Percentiles rank a stretch among this genome's conserved stretches.
Conservation (phyloP, 1,140 invertebrate genomes). For the Sinonovacula constricta region DNA sequence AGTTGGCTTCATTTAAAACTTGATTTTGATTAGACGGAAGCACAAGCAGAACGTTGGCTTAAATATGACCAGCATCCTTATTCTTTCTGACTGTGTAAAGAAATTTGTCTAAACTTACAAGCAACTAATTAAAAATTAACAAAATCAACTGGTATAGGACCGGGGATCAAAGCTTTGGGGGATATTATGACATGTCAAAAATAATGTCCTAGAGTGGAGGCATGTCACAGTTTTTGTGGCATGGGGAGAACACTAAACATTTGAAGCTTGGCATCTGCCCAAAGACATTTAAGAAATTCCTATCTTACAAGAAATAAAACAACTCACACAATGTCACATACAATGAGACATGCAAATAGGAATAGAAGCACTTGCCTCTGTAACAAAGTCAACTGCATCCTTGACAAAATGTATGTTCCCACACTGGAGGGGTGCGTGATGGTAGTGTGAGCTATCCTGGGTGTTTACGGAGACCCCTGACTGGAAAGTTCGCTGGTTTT, state of each 20-base stretch:
- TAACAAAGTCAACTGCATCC: background rate
- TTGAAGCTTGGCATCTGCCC: background rate
- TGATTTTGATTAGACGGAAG: no score
- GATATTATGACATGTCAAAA: no score
- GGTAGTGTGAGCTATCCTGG: slow-evolving; percentile 32
- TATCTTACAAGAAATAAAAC: background rate
- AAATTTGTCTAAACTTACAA: no score
- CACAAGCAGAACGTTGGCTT: no score
- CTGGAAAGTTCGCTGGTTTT: slow-evolving; percentile 31
- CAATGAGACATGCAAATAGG: background rate
- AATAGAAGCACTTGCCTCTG: slow-evolving; percentile 32
- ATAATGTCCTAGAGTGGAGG: no score
- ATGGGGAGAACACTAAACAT: background rate
- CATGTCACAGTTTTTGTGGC: no score
- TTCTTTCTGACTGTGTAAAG: no score
- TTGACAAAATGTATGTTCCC: slow-evolving; percentile 45
- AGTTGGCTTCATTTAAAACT: no score
- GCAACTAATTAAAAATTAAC: no score
- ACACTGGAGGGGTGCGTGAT: slow-evolving; percentile 22
- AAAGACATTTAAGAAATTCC: background rate
- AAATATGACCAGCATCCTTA: no score
- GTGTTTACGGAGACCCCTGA: slow-evolving; percentile 44
- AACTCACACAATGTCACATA: background rate
- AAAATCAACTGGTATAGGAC: no score
- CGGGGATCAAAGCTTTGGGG: no score